Conservation (phyloP, 1,140 invertebrate species). For the Thaumatotibia leucotreta region DNA sequence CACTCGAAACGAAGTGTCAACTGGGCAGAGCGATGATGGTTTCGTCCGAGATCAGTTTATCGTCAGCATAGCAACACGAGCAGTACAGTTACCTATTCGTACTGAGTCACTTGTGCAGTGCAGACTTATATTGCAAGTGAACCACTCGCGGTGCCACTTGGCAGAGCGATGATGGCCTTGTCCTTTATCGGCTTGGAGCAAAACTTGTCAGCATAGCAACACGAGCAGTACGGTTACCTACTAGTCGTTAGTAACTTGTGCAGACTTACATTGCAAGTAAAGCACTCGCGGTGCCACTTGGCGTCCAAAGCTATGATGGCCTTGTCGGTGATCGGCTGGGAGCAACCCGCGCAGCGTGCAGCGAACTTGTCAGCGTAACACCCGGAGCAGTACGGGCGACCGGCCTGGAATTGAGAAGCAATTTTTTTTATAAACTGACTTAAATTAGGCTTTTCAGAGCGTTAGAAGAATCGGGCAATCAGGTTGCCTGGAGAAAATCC, state of each 20-base stretch:
- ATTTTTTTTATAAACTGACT: too few relatives aligned
- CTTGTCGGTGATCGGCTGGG: conserved; percentile 84
- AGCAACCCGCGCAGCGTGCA: conserved; percentile 85
- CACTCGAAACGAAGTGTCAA: too few relatives aligned
- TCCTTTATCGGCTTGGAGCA: conserved; percentile 86
- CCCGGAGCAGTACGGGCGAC: conserved; percentile 82
- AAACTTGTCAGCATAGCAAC: conserved; percentile 84
- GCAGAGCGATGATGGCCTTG: conserved; percentile 81
- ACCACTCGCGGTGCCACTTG: conserved; percentile 85
- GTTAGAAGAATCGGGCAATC: too few relatives aligned
- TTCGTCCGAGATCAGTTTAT: conserved; percentile 84
- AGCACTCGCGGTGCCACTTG: conserved; percentile 85
- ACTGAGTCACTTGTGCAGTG: conserved; percentile 72
- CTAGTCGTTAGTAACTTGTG: conserved; percentile 79
- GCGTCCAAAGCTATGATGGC: conserved; percentile 81
- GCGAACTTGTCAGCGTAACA: conserved; percentile 89
- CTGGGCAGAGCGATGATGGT: conserved; percentile 82
- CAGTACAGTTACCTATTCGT: conserved; percentile 84
- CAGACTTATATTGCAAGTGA: conserved; percentile 69
- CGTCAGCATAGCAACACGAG: conserved; percentile 87
- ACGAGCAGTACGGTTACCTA: conserved; percentile 88
- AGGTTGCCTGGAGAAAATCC: too few relatives aligned
- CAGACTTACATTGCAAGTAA: conserved; percentile 64
- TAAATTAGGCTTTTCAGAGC: too few relatives aligned
- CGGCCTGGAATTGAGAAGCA: conserved; percentile 63